Conservation (phyloP, 2,888 invertebrate species). For the Oegoconia quadripuncta region DNA sequence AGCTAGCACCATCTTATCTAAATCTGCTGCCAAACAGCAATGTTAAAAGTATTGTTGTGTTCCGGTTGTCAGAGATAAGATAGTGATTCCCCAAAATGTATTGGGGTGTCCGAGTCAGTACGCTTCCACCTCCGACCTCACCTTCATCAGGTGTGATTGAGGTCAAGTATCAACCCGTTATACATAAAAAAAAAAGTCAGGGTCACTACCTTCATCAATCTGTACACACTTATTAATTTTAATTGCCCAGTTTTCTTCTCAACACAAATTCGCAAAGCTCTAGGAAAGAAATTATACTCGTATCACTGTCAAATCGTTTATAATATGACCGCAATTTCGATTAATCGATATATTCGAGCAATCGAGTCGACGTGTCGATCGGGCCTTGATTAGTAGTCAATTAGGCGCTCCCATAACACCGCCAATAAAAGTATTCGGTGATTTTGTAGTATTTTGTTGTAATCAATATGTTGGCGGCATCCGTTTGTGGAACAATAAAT, state of each 20-base stretch:
- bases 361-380: slow-evolving; percentile 36
- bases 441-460: slow-evolving; percentile 75
- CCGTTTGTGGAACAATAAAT: slow-evolving; percentile 67
- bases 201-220: no score
- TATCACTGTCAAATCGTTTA: slow-evolving; percentile 39
- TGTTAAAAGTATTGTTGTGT: no score
- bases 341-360: slow-evolving; percentile 33
- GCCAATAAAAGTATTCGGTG: slow-evolving; percentile 71
- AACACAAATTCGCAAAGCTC: neutral
- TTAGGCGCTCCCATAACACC: slow-evolving; percentile 72
- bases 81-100: no score
- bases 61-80: no score
- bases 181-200: no score
- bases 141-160: no score
- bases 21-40: no score
- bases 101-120: no score
- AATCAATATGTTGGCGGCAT: slow-evolving; percentile 75
- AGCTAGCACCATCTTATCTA: no score
- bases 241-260: neutral
- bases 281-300: slow-evolving; percentile 34
- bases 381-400: slow-evolving; percentile 51
- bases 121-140: no score
- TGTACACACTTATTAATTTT: no score
- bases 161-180: no score
- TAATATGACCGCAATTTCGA: slow-evolving; percentile 35